These are phyloP conservation scores for Labrus mixtus DNA, from an alignment of 2,113 vertebrate species.

Conservation along the genomic window DNA sequence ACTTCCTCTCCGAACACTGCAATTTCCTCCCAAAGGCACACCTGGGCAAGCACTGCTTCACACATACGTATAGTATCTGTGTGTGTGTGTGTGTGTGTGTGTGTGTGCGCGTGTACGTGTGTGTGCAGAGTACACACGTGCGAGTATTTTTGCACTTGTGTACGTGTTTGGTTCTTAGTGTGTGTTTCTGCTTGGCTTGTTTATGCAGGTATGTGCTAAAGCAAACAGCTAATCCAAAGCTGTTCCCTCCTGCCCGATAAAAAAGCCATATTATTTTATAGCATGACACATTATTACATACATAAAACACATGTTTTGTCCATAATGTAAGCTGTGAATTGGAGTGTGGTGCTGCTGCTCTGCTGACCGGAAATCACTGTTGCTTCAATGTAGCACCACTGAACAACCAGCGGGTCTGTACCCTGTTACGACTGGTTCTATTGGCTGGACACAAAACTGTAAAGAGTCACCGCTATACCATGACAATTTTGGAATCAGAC, in stretches of 20 bases:
- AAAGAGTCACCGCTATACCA: background rate
- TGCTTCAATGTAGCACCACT: background rate
- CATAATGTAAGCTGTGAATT: constrained; percentile 16
- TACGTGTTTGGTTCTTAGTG: constrained; percentile 10
- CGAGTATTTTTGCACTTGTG: constrained; percentile 11
- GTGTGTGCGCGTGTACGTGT: background rate
- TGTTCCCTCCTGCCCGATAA: constrained; percentile 32
- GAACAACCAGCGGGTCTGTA: background rate
- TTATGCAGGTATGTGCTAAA: constrained; percentile 30
- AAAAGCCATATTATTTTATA: constrained; percentile 40
- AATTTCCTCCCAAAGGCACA: constrained; percentile 76
- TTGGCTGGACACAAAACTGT: background rate
- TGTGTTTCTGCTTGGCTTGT: constrained; percentile 14
- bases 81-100: constrained; percentile 16
- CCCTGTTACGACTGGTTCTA: background rate
- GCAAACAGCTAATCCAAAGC: constrained; percentile 20
- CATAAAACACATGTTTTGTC: constrained; percentile 25
- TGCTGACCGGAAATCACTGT: constrained; percentile 11
- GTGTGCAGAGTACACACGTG: background rate
- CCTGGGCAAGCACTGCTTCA: constrained; percentile 64
- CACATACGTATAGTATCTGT: constrained; percentile 37
- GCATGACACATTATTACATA: constrained; percentile 41
- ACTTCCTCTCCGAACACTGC: constrained; percentile 71
- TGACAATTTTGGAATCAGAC: no score
- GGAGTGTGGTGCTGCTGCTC: constrained; percentile 1